Percentiles rank a stretch among this genome's conserved stretches.
Evolutionary conservation across 64 coral and sea anemone genomes (phyloP).

Genomic region (Orbicella faveolata): DNA sequence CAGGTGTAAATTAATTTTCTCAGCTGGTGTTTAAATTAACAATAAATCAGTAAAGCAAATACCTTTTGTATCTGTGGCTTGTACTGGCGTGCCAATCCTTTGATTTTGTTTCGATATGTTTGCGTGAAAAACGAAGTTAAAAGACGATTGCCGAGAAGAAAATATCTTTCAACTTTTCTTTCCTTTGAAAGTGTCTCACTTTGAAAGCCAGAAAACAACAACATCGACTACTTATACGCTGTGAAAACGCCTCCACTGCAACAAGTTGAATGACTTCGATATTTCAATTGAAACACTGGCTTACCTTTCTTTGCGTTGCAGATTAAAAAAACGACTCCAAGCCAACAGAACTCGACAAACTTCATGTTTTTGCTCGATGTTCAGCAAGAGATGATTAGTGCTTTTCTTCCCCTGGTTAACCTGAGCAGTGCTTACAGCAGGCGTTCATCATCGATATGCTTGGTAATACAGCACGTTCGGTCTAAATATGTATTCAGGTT

Average conservation of each 20-base stretch:
- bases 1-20: not conserved
- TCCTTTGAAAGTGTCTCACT: too few relatives aligned
- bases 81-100: not conserved
- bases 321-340: not conserved
- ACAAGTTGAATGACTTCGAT: not conserved
- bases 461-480: not conserved
- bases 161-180: too few relatives aligned
- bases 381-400: not conserved
- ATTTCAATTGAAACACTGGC: not conserved
- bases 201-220: too few relatives aligned
- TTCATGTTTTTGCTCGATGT: not conserved
- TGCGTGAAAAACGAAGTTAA: too few relatives aligned
- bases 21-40: not conserved
- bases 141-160: too few relatives aligned
- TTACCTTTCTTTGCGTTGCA: slow-evolving; percentile 21
- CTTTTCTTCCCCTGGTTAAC: too few relatives aligned
- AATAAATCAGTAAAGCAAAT: not conserved
- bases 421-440: not conserved
- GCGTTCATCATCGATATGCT: not conserved
- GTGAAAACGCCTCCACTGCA: not conserved
- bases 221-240: not conserved
- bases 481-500: not conserved
- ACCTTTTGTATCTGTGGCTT: not conserved
- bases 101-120: too few relatives aligned
- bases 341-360: not conserved